These are phyloP conservation scores for Panagrolaimus sp. DNA, from an alignment of 1,140 invertebrate genomes.

Conservation along the genomic window DNA sequence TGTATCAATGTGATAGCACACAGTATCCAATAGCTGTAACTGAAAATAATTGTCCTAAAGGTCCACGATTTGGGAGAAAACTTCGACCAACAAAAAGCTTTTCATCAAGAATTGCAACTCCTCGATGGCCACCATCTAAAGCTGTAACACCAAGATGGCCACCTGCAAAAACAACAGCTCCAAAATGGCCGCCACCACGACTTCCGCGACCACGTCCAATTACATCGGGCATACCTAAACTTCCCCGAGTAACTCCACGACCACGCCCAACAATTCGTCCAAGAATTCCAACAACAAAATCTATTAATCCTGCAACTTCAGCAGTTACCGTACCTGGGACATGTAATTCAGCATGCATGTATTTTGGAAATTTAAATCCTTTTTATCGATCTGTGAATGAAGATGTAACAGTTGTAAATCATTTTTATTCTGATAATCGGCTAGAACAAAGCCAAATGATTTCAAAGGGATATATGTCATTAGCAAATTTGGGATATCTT, in stretches of 20 bases:
- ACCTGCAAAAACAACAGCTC: background rate
- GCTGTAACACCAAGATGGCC: background rate
- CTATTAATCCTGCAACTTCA: background rate
- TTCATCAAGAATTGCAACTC: background rate
- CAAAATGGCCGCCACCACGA: background rate
- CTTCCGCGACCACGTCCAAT: background rate
- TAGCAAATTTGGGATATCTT: background rate
- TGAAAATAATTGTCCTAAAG: background rate
- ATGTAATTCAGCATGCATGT: background rate
- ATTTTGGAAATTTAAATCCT: background rate
- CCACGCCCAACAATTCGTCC: too few relatives aligned
- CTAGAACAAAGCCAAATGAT: background rate
- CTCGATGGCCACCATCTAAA: background rate
- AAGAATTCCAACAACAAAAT: background rate
- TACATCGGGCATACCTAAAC: background rate
- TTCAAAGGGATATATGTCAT: background rate
- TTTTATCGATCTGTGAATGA: conserved; percentile 4
- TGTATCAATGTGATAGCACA: background rate
- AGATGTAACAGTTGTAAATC: background rate
- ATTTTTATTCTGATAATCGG: conserved; percentile 1
- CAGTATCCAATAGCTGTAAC: background rate
- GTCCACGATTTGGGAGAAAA: background rate
- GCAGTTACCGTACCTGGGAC: background rate
- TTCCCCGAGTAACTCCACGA: background rate
- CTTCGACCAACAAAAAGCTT: background rate